Evolutionary conservation across 2,797 vertebrate genomes (phyloP).

Genomic region (Podarcis lilfordi): DNA sequence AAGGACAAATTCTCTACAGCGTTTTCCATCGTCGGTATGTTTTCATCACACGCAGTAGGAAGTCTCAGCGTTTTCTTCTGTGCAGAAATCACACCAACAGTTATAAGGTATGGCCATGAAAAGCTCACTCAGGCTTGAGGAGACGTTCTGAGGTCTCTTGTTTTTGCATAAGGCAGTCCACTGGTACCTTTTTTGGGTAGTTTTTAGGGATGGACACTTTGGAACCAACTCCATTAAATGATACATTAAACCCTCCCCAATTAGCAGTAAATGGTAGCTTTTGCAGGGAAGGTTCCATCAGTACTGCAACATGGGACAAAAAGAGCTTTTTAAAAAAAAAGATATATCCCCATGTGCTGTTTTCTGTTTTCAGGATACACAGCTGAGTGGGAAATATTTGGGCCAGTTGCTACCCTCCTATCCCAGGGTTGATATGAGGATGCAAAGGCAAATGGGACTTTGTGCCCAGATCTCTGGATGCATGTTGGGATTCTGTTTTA

Average conservation of each 20-base stretch:
- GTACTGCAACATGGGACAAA: too few species aligned
- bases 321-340: not conserved
- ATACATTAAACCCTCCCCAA: too few species aligned
- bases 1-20: constrained; percentile 91
- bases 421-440: not conserved
- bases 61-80: constrained; percentile 98
- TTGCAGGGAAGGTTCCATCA: not conserved
- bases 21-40: constrained; percentile 98
- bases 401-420: not conserved
- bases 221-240: not conserved
- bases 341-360: too few species aligned
- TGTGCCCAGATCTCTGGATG: not conserved
- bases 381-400: not conserved
- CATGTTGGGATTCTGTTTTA: not conserved
- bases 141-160: not conserved
- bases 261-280: not conserved
- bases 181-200: not conserved
- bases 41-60: constrained; percentile 95
- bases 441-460: not conserved
- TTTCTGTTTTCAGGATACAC: not conserved
- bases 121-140: rapidly evolving
- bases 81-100: constrained; percentile 95
- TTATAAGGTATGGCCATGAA: constrained; percentile 87
- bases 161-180: not conserved
- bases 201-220: not conserved